These are phyloP conservation scores for Phoenicopterus ruber DNA, from an alignment of 2,113 vertebrate genomes.

Conservation along the genomic window DNA sequence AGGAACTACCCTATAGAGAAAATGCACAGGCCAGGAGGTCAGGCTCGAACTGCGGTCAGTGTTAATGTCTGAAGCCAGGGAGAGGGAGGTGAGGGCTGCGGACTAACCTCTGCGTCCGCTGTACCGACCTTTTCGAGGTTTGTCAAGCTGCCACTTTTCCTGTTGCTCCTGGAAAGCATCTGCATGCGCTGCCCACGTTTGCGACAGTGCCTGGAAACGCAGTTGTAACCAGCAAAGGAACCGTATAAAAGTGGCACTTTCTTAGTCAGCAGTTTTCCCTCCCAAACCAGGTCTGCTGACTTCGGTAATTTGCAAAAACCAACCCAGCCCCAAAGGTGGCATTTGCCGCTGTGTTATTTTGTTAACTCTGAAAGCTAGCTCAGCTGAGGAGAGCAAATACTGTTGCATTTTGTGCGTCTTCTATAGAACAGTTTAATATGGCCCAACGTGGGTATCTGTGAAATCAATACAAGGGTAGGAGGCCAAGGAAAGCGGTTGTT, in stretches of 20 bases:
- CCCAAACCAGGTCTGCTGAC: background rate
- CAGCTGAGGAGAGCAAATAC: background rate
- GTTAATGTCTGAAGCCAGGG: background rate
- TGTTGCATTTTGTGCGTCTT: background rate
- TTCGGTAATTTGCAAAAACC: background rate
- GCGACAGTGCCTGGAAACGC: background rate
- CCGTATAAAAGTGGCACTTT: background rate
- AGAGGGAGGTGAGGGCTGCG: background rate
- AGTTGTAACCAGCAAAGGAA: background rate
- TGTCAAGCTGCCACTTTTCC: background rate
- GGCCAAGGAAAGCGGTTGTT: background rate
- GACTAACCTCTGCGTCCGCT: background rate
- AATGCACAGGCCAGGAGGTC: background rate
- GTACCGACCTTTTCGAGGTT: background rate
- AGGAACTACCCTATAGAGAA: background rate
- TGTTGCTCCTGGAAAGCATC: conserved; percentile 11
- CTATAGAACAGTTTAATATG: background rate
- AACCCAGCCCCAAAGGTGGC: background rate
- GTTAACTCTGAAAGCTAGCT: background rate
- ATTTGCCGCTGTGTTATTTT: background rate
- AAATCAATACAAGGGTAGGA: background rate
- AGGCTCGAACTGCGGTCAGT: rapidly evolving
- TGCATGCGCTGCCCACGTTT: rapidly evolving
- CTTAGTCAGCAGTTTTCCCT: background rate
- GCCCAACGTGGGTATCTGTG: background rate